Conservation (phyloP, 1,140 invertebrate genomes). For the Calliphora vicina region DNA sequence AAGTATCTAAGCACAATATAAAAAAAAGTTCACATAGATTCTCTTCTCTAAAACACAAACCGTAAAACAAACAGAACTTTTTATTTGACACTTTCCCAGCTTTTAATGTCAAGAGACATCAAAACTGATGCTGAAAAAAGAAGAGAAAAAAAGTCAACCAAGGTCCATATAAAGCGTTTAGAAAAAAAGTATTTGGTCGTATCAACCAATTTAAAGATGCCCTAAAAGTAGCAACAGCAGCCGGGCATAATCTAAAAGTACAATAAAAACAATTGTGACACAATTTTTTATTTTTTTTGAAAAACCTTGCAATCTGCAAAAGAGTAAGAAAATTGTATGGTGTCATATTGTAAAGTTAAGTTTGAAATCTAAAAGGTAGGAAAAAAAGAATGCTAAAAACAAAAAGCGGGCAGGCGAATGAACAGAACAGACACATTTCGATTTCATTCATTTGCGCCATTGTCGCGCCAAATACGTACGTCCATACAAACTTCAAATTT, state of each 20-base stretch:
- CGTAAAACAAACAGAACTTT: neutral
- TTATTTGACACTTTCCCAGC: constrained; percentile 33
- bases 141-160: neutral
- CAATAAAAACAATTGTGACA: constrained; percentile 30
- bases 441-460: constrained; percentile 27
- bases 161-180: constrained; percentile 6
- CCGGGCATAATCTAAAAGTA: neutral
- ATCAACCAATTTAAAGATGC: neutral
- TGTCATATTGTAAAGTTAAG: constrained; percentile 17
- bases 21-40: neutral
- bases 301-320: neutral
- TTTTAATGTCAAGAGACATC: constrained; percentile 32
- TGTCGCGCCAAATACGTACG: constrained; percentile 22
- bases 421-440: constrained; percentile 19
- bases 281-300: no score
- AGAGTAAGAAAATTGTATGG: constrained; percentile 9
- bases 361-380: neutral
- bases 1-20: no score
- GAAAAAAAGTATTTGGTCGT: neutral
- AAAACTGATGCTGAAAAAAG: neutral
- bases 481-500: no score
- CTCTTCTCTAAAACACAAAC: neutral
- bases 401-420: constrained; percentile 18
- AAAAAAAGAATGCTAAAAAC: neutral
- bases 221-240: constrained; percentile 12